Conservation (phyloP, 2,888 invertebrate species). For the Agrochola macilenta region DNA sequence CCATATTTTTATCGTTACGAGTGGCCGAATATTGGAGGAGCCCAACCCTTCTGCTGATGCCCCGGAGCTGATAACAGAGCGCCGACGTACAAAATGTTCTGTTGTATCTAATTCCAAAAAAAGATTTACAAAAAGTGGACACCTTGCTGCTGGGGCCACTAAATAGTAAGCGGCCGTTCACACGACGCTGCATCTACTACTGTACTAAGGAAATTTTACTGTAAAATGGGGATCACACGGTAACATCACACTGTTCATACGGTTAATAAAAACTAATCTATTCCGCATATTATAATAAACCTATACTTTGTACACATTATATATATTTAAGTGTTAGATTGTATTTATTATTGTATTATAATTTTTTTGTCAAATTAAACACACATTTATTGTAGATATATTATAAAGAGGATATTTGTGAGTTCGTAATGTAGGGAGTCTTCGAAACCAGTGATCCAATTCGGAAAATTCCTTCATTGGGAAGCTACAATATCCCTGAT, state of each 20-base stretch:
- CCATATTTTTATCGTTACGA: constrained; percentile 78
- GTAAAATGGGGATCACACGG: background rate
- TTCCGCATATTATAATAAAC: too few species aligned
- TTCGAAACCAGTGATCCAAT: background rate
- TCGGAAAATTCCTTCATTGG: background rate
- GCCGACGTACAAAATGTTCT: constrained; percentile 87
- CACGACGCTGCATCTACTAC: background rate
- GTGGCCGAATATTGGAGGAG: constrained; percentile 82
- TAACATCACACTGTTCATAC: background rate
- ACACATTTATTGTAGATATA: too few species aligned
- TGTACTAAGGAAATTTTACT: background rate
- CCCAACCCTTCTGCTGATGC: constrained; percentile 74
- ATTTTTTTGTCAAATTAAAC: too few species aligned
- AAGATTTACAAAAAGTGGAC: constrained; percentile 71
- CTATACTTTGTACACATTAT: too few species aligned
- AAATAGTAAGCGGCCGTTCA: constrained; percentile 36
- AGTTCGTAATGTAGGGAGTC: background rate
- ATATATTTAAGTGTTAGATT: too few species aligned
- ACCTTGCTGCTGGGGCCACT: constrained; percentile 75
- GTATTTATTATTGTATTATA: too few species aligned
- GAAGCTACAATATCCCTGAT: background rate
- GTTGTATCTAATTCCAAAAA: constrained; percentile 84
- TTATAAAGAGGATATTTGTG: background rate
- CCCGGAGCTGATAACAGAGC: constrained; percentile 77
- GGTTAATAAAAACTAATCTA: background rate